Conservation (phyloP, 2,113 vertebrate species). For the Pluvianellus socialis region DNA sequence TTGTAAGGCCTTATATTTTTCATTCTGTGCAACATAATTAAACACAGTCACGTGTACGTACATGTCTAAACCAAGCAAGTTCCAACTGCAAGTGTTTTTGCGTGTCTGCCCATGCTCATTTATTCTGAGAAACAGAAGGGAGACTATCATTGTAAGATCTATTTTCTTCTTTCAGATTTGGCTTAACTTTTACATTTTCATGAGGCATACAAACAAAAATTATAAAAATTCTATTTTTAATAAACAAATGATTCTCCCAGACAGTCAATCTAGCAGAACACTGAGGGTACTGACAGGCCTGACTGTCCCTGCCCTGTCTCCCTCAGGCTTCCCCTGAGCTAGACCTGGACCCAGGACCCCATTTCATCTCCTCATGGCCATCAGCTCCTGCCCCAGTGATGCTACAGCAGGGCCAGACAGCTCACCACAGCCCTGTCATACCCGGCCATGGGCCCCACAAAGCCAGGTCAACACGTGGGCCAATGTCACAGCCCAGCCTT, state of each 20-base stretch:
- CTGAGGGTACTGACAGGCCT: not conserved
- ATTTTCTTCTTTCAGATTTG: not conserved
- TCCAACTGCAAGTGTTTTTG: not conserved
- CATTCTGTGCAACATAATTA: not conserved
- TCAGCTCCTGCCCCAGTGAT: not conserved
- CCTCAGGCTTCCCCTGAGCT: not conserved
- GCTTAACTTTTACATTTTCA: not conserved
- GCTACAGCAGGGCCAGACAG: not conserved
- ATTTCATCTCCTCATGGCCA: not conserved
- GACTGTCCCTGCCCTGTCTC: not conserved
- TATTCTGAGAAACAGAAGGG: not conserved
- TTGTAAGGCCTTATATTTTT: not conserved
- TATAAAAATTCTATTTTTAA: not conserved
- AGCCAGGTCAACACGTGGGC: rapidly evolving
- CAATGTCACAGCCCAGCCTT: not conserved
- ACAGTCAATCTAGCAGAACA: not conserved
- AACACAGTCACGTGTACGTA: not conserved
- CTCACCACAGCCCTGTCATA: no score
- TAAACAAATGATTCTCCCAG: not conserved
- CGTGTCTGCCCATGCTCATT: not conserved
- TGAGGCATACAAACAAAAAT: not conserved
- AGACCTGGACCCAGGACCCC: not conserved
- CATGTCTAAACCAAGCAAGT: not conserved
- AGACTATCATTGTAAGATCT: not conserved
- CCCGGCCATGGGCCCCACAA: no score